Evolutionary conservation across 2,113 vertebrate genomes (phyloP).

Genomic region (Pelobates fuscus): DNA sequence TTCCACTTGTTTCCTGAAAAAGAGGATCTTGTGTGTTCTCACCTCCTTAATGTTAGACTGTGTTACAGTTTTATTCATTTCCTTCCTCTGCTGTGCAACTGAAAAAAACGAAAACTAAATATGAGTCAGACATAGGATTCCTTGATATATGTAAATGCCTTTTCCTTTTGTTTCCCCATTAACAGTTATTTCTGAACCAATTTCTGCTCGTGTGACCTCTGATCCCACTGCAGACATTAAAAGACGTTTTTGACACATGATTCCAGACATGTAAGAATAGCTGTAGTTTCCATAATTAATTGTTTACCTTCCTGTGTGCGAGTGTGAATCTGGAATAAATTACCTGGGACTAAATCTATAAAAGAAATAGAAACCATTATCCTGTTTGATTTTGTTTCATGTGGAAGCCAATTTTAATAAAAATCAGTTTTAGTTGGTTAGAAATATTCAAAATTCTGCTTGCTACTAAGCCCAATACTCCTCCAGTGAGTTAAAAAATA

Average conservation of each 20-base stretch:
- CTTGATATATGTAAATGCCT: background rate
- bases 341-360: no score
- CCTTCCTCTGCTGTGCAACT: constrained; percentile 20
- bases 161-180: background rate
- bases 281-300: background rate
- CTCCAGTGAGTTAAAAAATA: no score
- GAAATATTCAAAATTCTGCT: no score
- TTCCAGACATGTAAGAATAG: background rate
- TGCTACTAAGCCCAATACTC: no score
- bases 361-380: no score
- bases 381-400: no score
- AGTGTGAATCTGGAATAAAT: background rate
- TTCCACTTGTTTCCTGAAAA: constrained; percentile 24
- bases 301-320: background rate
- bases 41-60: constrained; percentile 41
- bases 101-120: background rate
- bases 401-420: no score
- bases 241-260: background rate
- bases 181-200: background rate
- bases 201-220: background rate
- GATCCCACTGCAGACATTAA: background rate
- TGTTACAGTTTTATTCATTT: constrained; percentile 28
- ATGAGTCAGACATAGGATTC: background rate
- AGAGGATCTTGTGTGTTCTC: constrained; percentile 25
- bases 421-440: no score